These are phyloP conservation scores for Lissocephala sabroskyi DNA, from an alignment of 2,888 invertebrate genomes.

Conservation along the genomic window DNA sequence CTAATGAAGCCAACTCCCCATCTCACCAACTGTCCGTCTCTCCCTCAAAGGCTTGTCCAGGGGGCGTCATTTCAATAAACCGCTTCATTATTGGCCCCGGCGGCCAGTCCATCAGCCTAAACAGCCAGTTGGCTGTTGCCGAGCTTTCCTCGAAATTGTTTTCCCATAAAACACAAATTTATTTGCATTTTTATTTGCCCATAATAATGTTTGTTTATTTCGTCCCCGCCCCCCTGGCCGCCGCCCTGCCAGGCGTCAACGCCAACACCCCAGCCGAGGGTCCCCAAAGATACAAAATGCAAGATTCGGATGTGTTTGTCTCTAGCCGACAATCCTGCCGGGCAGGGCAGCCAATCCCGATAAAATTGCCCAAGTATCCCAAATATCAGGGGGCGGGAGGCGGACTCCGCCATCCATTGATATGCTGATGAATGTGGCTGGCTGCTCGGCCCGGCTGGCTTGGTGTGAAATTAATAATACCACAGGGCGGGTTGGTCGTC, in stretches of 20 bases:
- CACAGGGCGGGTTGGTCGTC: too few species aligned
- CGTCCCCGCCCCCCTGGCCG: constrained; percentile 25
- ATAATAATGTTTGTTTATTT: constrained; percentile 59
- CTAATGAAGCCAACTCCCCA: constrained; percentile 33
- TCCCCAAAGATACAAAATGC: constrained; percentile 32
- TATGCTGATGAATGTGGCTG: too few species aligned
- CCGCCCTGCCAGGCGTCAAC: constrained; percentile 28
- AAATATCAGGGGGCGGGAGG: too few species aligned
- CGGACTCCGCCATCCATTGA: too few species aligned
- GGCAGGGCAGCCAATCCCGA: too few species aligned
- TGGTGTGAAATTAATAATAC: too few species aligned
- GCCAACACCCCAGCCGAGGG: constrained; percentile 40
- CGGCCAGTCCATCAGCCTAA: constrained; percentile 26
- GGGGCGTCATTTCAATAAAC: constrained; percentile 50
- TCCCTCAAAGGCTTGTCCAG: too few species aligned
- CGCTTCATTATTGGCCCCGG: constrained; percentile 39
- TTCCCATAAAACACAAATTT: constrained; percentile 62
- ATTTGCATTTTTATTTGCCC: constrained; percentile 65
- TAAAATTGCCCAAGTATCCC: too few species aligned
- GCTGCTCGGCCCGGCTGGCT: too few species aligned
- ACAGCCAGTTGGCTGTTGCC: constrained; percentile 8
- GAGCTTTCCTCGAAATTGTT: constrained; percentile 49
- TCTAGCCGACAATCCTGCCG: too few species aligned
- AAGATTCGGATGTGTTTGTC: too few species aligned
- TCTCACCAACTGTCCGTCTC: too few species aligned